Evolutionary conservation across 2,888 invertebrate genomes (phyloP).

Genomic region (Sceliomorpha sp.): DNA sequence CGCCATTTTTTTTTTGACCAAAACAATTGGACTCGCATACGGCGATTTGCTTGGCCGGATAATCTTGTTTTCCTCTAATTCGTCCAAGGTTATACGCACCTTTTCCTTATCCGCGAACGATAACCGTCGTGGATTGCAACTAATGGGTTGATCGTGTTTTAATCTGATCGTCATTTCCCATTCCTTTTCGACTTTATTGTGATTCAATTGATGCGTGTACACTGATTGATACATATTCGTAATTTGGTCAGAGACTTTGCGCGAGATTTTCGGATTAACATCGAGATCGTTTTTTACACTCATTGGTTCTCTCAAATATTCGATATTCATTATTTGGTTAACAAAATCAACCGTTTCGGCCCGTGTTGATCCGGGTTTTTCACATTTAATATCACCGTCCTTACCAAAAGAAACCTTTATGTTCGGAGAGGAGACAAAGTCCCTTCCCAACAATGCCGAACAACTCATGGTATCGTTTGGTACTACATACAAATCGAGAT

Average conservation of each 20-base stretch:
- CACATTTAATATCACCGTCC: not conserved
- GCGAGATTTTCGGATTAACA: slow-evolving; percentile 11
- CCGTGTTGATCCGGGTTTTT: slow-evolving; percentile 1
- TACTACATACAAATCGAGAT: slow-evolving; percentile 19
- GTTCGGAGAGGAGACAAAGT: slow-evolving; percentile 9
- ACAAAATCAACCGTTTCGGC: not conserved
- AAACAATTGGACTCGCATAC: slow-evolving; percentile 17
- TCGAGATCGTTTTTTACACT: slow-evolving; percentile 4
- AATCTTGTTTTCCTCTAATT: not conserved
- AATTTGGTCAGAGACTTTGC: not conserved
- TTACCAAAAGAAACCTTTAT: slow-evolving; percentile 11
- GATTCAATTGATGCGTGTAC: not conserved
- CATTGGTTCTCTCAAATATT: not conserved
- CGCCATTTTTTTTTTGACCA: slow-evolving; percentile 10
- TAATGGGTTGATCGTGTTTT: slow-evolving; percentile 19
- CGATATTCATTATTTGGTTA: slow-evolving; percentile 5
- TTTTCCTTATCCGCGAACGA: slow-evolving; percentile 10
- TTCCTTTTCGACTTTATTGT: slow-evolving; percentile 5
- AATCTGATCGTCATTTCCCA: slow-evolving; percentile 3
- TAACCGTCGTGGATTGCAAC: slow-evolving; percentile 7
- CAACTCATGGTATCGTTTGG: slow-evolving; percentile 21
- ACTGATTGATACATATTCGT: not conserved
- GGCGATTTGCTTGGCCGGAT: slow-evolving; percentile 12
- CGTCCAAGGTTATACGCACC: not conserved
- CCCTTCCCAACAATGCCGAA: slow-evolving; percentile 21